phyloP scores from a whole-genome alignment of 2,113 vertebrate species.

The Rhinoderma darwinii region DNA sequence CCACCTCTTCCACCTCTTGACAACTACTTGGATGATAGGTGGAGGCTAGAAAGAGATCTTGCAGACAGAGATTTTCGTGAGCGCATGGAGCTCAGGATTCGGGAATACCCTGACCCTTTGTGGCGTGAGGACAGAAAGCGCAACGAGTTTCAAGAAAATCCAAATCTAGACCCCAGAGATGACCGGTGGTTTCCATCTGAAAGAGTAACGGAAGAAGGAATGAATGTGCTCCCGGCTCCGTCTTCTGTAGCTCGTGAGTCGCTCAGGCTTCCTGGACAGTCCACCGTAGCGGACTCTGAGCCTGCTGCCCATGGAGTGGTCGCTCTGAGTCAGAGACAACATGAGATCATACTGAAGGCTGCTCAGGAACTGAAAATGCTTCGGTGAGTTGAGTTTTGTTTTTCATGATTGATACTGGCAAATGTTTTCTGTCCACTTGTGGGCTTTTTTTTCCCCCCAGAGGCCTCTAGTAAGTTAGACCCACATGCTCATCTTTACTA shows the following conservation, averaged over 20 bases:
- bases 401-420: not conserved
- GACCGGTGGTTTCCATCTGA: constrained; percentile 77
- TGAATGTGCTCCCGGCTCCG: constrained; percentile 69
- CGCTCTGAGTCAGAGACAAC: constrained; percentile 96
- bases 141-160: constrained; percentile 75
- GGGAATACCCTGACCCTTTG: constrained; percentile 82
- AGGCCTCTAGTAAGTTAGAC: not conserved
- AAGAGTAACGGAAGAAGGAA: constrained; percentile 63
- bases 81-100: constrained; percentile 80
- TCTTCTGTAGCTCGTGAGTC: constrained; percentile 69
- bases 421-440: not conserved
- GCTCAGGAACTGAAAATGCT: constrained; percentile 98
- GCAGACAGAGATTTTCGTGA: constrained; percentile 79
- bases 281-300: constrained; percentile 72
- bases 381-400: constrained; percentile 78
- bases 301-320: constrained; percentile 79
- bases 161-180: constrained; percentile 85
- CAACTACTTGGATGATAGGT: constrained; percentile 81
- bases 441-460: too few species aligned
- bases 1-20: constrained; percentile 80
- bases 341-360: constrained; percentile 98
- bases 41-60: constrained; percentile 84
- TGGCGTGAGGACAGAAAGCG: constrained; percentile 75
- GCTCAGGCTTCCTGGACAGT: constrained; percentile 66
- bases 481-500: not conserved